Base-by-base conservation (phyloP, 1,140 invertebrate species). In the Danaus melanippus region DNA sequence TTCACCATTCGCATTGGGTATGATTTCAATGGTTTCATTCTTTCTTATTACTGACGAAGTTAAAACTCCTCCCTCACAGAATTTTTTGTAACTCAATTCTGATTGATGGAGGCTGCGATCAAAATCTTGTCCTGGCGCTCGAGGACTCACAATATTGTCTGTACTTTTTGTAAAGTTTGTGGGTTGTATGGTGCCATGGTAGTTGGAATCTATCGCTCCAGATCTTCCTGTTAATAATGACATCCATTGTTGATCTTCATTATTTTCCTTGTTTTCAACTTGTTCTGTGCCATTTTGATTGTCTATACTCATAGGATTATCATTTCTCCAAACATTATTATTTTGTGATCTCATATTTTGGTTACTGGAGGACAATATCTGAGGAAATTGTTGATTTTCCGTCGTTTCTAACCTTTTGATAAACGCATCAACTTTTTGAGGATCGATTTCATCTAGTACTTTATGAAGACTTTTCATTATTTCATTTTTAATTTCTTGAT, bases 401-500 rank as follows among this genome's bases (percentile, higher is more conserved):
- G 56, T 68, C 39, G 50, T 49, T 46, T 68, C 57, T 50, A 76
- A 56, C 48, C 49, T 62, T 17, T 62, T 50, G 3, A 74, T 42
- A 54, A 76, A 71, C 17, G 10, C 11, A 8, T 70, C 53, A 10
- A 74, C 55, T 12, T 49, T 53, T 12, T 60, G 17, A 9, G 32
- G 21, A 43, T 62, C 58, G 9, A 73, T 44, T 8, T 58, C 54
- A 39, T 53, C 57, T 21, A 56, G 17, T 11, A 73, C 12, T 50
- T 71, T 74, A 41, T 56, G 65, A 2, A 74, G 15, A 42, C 46
- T 58, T 55, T 53, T 69, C 8, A 21, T 45, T n/a, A 77, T 64
- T 55, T 71, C 68, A 32, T 56, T 12, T 56, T 62, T 72, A 53
- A 74, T 75, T 58, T 67, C 69, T 8, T 42, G 11, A 46, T 66